phyloP scores from a whole-genome alignment of 2,113 vertebrate genomes.

The Tympanuchus pallidicinctus region DNA sequence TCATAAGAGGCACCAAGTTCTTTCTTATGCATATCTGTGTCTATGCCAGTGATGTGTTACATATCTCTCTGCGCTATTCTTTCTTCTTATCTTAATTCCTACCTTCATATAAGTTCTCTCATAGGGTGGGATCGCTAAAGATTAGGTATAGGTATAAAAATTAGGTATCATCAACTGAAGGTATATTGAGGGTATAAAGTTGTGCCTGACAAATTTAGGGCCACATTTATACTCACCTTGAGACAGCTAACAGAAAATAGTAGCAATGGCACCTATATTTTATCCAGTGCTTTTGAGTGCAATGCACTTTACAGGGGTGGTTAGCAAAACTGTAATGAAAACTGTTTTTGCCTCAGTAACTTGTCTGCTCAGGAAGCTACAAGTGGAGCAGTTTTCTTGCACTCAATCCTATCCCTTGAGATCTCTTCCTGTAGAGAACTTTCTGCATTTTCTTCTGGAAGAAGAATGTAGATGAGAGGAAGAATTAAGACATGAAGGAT shows the following conservation, averaged over 20 bases:
- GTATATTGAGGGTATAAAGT: background rate
- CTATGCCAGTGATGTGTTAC: background rate
- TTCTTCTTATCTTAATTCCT: conserved; percentile 29
- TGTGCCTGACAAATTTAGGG: background rate
- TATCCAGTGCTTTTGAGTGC: background rate
- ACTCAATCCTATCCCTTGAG: background rate
- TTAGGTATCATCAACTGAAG: background rate
- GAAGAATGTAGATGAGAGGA: background rate
- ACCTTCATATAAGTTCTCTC: background rate
- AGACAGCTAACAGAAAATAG: background rate
- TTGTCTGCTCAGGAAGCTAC: background rate
- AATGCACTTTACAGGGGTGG: background rate
- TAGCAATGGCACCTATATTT: background rate
- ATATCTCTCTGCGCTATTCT: background rate
- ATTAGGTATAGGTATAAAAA: background rate
- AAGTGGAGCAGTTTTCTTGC: background rate
- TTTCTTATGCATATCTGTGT: conserved; percentile 19
- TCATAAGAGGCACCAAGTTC: background rate
- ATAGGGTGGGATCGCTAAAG: background rate
- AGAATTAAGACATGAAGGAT: background rate
- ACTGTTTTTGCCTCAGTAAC: background rate
- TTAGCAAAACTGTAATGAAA: background rate
- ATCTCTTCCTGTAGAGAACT: background rate
- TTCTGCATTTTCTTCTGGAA: background rate
- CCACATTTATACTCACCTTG: background rate